phyloP scores from a whole-genome alignment of 2,113 vertebrate species.

The Lathamus discolor region DNA sequence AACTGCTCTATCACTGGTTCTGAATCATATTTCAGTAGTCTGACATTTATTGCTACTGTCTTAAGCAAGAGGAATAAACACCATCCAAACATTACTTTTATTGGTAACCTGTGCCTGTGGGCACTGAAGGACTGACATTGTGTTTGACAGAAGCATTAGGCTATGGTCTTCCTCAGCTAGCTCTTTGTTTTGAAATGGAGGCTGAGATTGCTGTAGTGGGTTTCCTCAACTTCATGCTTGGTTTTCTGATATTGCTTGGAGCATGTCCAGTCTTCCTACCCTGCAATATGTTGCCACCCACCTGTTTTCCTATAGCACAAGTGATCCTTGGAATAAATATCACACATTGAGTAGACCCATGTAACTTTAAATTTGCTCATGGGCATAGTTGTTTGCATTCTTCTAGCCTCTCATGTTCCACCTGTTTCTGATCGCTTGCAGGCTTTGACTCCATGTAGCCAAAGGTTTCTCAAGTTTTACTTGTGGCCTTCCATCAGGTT shows the following conservation, averaged over 20 bases:
- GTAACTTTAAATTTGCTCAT: neutral
- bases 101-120: neutral
- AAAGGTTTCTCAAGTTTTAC: neutral
- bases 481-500: neutral
- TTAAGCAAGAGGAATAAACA: neutral
- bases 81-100: neutral
- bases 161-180: neutral
- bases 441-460: neutral
- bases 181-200: neutral
- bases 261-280: neutral
- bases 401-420: neutral
- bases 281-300: neutral
- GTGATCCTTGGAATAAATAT: neutral
- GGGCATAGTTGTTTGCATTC: neutral
- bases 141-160: neutral
- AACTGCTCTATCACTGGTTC: neutral
- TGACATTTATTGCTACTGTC: neutral
- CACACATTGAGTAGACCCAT: neutral
- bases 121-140: neutral
- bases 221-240: neutral
- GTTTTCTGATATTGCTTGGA: neutral
- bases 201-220: neutral
- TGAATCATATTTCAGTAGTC: neutral
- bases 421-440: neutral
- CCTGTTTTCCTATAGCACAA: neutral